These are phyloP conservation scores for Chondrosia reniformis DNA, from an alignment of 37 sponge, comb jelly and placozoan genomes.

Conservation along the genomic window DNA sequence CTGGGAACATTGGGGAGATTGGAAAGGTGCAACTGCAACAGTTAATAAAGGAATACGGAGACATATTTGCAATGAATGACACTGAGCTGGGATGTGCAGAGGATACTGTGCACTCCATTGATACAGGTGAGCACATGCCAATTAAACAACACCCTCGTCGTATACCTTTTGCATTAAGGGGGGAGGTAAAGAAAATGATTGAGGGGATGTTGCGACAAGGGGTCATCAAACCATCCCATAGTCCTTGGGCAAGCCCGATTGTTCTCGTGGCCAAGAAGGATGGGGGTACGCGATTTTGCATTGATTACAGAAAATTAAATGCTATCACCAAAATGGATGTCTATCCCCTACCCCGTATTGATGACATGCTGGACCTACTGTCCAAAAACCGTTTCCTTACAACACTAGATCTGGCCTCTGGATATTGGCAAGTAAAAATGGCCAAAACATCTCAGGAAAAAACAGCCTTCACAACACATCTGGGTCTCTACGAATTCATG, in stretches of 20 bases:
- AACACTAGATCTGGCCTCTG: conserved; percentile 61
- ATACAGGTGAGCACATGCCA: conserved; percentile 44
- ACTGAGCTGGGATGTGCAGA: conserved; percentile 33
- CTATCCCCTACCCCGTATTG: conserved; percentile 60
- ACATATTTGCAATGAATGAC: conserved; percentile 34
- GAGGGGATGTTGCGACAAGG: conserved; percentile 38
- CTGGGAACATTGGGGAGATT: too few relatives aligned
- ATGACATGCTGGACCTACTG: conserved; percentile 39
- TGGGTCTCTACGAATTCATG: conserved; percentile 57
- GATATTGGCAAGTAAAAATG: conserved; percentile 60
- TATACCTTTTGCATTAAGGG: conserved; percentile 27
- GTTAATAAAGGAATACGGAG: too few relatives aligned
- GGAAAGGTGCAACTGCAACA: too few relatives aligned
- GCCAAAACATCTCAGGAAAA: conserved; percentile 35
- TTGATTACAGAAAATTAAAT: conserved; percentile 61
- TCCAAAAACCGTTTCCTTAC: conserved; percentile 30
- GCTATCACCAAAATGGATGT: conserved; percentile 45
- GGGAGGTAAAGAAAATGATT: conserved; percentile 27
- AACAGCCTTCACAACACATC: conserved; percentile 60
- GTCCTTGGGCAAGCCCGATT: conserved; percentile 62
- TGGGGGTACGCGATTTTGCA: conserved; percentile 40
- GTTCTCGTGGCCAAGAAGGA: conserved; percentile 51
- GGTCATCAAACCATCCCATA: conserved; percentile 39
- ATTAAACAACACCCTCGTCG: conserved; percentile 42
- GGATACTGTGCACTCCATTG: conserved; percentile 21